Evolutionary conservation across 2,797 vertebrate species (phyloP), one percentile per base, ranked within the genome.

Genomic region (Alfaro cultratus): DNA sequence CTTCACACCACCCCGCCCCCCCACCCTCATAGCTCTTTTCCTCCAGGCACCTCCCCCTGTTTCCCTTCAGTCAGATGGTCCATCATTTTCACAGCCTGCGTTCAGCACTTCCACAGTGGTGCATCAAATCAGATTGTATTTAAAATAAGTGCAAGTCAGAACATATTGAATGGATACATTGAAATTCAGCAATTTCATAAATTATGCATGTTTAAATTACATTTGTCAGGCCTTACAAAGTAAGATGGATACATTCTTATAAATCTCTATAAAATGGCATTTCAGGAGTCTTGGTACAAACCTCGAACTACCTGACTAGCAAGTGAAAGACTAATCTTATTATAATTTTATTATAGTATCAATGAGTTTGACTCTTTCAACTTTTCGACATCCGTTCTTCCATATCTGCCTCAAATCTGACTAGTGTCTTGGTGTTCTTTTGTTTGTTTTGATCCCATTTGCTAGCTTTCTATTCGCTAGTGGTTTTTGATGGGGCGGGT

Each of bases 61-160:
- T 76, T 73, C 62, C 73, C 26, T 77, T 75, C 78, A 77, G 76
- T 83, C 78, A 86, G 80, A 77, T 70, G 45, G 80, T 85, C 79
- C 64, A 74, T 89, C 67, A 82, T 89, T 92, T 90, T 92, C 88
- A 88, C 87, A 82, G 84, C 55, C 79, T 9, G 16, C 72, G 74
- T 85, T 82, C 73, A 92, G 86, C 82, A 86, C 81, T 85, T 88
- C 83, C 82, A 80, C 74, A 57, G 67, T 45, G 73, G 85, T 68
- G 39, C 21, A 26, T 13, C 21, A n/a, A n/a, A 43, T 43, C 39
- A 5, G 36, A 43, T 15, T 70, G 67, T 13, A 15, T 41, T 68
- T 41, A 2, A 39, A 39, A 2, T 67, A 67, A 12, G 9, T 43
- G 64, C 21, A 68, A 68, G 11, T 70, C 39, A 7, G 23, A 70